Evolutionary conservation across 2,797 vertebrate genomes (phyloP).

Genomic region (Scomberomorus guttatus): DNA sequence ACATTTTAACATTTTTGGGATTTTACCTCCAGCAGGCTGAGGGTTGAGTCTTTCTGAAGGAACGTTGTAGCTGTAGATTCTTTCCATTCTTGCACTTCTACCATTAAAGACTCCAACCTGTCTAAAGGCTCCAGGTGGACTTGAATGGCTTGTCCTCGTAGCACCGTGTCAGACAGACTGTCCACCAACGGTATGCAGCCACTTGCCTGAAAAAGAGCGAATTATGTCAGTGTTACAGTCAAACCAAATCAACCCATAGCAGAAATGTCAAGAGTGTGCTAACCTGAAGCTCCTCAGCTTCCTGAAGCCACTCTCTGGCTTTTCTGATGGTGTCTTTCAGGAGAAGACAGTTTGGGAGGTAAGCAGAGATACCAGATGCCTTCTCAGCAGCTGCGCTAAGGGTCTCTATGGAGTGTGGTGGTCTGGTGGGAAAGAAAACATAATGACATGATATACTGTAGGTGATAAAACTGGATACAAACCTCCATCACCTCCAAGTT

Average conservation of each 20-base stretch:
- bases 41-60: conserved; percentile 88
- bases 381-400: conserved; percentile 90
- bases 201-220: conserved; percentile 80
- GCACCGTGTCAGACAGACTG: conserved; percentile 89
- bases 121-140: conserved; percentile 93
- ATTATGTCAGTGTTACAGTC: conserved; percentile 1
- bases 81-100: conserved; percentile 93
- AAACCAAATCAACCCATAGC: neutral
- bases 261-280: neutral
- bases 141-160: conserved; percentile 90
- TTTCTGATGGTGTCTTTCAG: conserved; percentile 92
- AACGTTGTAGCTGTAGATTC: conserved; percentile 91
- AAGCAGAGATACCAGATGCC: conserved; percentile 90
- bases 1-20: neutral
- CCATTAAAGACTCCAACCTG: conserved; percentile 89
- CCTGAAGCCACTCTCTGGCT: conserved; percentile 94
- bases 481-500: conserved; percentile 17
- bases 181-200: conserved; percentile 87
- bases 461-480: conserved; percentile 7
- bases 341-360: conserved; percentile 90
- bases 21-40: conserved; percentile 91
- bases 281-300: conserved; percentile 94
- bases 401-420: conserved; percentile 90
- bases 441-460: conserved; percentile 15
- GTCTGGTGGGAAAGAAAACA: conserved; percentile 81